phyloP scores from a whole-genome alignment of 2,888 invertebrate genomes.

The Emesis russula region DNA sequence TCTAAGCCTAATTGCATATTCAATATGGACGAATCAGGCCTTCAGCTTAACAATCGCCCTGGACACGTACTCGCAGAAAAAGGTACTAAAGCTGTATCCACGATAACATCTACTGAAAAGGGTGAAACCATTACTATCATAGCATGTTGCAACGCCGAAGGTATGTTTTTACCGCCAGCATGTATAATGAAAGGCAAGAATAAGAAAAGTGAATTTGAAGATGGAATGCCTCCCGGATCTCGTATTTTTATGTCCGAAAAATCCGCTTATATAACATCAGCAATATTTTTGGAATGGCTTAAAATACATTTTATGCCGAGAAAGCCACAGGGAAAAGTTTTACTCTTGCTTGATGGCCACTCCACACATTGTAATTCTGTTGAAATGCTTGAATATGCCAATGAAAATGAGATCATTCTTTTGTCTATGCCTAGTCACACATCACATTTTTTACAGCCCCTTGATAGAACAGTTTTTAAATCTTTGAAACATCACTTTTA shows the following conservation, averaged over 20 bases:
- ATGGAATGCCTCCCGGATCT: conserved; percentile 54
- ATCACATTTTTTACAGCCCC: conserved; percentile 77
- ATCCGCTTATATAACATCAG: conserved; percentile 26
- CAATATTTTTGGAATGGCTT: conserved; percentile 77
- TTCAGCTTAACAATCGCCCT: conserved; percentile 90
- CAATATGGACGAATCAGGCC: conserved; percentile 91
- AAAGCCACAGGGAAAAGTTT: conserved; percentile 83
- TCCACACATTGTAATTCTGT: conserved; percentile 76
- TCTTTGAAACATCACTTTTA: conserved; percentile 87
- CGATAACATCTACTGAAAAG: conserved; percentile 88
- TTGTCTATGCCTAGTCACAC: conserved; percentile 78
- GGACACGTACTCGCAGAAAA: conserved; percentile 90
- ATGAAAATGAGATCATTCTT: conserved; percentile 81
- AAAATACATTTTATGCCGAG: conserved; percentile 72
- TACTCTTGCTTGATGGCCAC: conserved; percentile 87
- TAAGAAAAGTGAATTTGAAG: conserved; percentile 65
- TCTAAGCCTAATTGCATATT: conserved; percentile 81
- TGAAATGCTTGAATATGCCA: conserved; percentile 82
- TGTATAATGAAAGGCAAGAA: conserved; percentile 60
- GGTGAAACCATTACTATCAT: conserved; percentile 51
- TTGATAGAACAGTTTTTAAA: conserved; percentile 78
- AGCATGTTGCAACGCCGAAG: conserved; percentile 52
- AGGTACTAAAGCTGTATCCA: conserved; percentile 89
- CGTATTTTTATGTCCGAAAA: conserved; percentile 68
- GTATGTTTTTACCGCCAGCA: conserved; percentile 32